phyloP scores from a whole-genome alignment of 2,113 vertebrate species.

The Mastomys coucha region DNA sequence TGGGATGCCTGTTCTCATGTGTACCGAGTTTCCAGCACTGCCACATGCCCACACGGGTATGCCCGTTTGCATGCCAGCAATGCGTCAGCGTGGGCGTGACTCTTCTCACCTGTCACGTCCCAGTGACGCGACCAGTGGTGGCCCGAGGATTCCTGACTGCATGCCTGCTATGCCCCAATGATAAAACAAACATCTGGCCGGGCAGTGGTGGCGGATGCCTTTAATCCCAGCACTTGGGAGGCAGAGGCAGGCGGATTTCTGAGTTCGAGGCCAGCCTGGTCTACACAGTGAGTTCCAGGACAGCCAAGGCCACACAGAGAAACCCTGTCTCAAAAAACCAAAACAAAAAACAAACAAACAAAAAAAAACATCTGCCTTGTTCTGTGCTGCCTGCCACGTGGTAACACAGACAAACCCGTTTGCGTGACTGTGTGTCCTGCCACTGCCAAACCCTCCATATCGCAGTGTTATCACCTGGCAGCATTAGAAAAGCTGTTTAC shows the following conservation, averaged over 20 bases:
- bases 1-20: background rate
- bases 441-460: background rate
- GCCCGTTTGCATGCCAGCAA: background rate
- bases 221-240: no score
- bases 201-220: no score
- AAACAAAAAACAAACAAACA: no score
- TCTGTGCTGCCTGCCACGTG: background rate
- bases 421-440: background rate
- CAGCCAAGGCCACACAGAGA: no score
- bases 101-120: background rate
- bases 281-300: no score
- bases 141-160: background rate
- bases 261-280: no score
- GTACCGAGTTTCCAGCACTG: background rate
- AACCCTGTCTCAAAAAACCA: no score
- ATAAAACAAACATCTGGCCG: background rate
- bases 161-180: background rate
- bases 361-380: background rate
- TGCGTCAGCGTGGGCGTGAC: no score
- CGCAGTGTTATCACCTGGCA: background rate
- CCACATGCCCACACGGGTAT: background rate
- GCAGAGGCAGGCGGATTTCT: no score
- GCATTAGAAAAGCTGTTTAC: background rate
- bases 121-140: background rate
- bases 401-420: background rate